Conservation (phyloP, 2,113 vertebrate genomes). For the Semnornis frantzii region DNA sequence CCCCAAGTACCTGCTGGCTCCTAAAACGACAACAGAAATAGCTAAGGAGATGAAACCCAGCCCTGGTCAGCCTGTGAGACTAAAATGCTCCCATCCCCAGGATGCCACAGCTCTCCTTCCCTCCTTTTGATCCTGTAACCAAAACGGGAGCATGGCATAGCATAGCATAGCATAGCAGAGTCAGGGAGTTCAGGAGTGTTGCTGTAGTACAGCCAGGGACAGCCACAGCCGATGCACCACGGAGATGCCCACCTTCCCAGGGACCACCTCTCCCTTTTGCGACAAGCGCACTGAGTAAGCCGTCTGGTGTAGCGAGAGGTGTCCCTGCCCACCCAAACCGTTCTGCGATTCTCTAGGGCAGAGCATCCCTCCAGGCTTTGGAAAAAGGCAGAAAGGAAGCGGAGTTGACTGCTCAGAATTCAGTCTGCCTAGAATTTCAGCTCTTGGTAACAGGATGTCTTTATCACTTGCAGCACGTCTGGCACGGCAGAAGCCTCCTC, state of each 20-base stretch:
- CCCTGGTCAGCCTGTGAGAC: not conserved
- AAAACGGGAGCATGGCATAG: rapidly evolving
- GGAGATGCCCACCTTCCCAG: not conserved
- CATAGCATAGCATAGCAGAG: rapidly evolving
- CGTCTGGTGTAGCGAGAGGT: no score
- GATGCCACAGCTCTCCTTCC: not conserved
- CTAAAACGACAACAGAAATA: not conserved
- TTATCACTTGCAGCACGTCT: not conserved
- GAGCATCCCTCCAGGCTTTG: rapidly evolving
- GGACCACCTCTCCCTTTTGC: not conserved
- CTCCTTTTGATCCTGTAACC: rapidly evolving
- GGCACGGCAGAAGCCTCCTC: not conserved
- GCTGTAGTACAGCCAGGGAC: rapidly evolving
- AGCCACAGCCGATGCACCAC: rapidly evolving
- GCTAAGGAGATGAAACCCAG: not conserved
- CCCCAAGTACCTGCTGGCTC: not conserved
- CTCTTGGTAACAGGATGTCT: not conserved
- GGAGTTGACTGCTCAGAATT: not conserved
- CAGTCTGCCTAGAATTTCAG: not conserved
- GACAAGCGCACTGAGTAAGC: not conserved
- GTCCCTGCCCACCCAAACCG: no score
- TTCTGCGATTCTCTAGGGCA: not conserved
- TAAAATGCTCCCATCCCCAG: rapidly evolving
- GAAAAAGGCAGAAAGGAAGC: not conserved
- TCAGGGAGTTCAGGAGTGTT: rapidly evolving